phyloP scores from a whole-genome alignment of 1,140 invertebrate genomes.

The Zophobas atratus region DNA sequence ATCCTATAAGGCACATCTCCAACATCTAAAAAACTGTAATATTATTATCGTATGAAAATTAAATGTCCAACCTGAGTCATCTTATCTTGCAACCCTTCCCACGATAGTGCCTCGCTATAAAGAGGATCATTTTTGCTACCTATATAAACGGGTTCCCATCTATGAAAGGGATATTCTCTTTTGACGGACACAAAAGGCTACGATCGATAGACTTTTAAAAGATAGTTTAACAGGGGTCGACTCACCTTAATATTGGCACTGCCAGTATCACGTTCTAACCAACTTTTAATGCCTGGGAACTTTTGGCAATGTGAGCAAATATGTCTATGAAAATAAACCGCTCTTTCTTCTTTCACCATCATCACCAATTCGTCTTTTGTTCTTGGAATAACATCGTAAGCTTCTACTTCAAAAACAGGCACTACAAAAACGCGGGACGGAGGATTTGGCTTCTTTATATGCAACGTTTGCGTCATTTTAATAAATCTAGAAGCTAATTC shows the following conservation, averaged over 20 bases:
- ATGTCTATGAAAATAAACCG: slow-evolving; percentile 77
- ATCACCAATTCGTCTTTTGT: slow-evolving; percentile 72
- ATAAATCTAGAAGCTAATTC: slow-evolving; percentile 76
- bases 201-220: slow-evolving; percentile 54
- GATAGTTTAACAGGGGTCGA: background rate
- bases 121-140: slow-evolving; percentile 84
- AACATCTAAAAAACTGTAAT: slow-evolving; percentile 76
- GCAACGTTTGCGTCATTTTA: slow-evolving; percentile 71
- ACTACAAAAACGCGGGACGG: slow-evolving; percentile 76
- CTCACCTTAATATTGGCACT: slow-evolving; percentile 57
- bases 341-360: slow-evolving; percentile 69
- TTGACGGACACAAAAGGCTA: slow-evolving; percentile 78
- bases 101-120: slow-evolving; percentile 85
- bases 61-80: slow-evolving; percentile 84
- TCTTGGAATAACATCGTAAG: slow-evolving; percentile 73
- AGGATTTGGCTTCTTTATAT: slow-evolving; percentile 56
- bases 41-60: background rate
- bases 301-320: slow-evolving; percentile 84
- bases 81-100: slow-evolving; percentile 89
- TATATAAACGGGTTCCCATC: slow-evolving; percentile 90
- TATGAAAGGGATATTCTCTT: slow-evolving; percentile 80
- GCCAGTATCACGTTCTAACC: slow-evolving; percentile 73
- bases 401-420: slow-evolving; percentile 83
- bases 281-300: slow-evolving; percentile 82
- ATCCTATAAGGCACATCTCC: slow-evolving; percentile 84